phyloP scores from a whole-genome alignment of 2,113 vertebrate species.

The Indicator indicator region DNA sequence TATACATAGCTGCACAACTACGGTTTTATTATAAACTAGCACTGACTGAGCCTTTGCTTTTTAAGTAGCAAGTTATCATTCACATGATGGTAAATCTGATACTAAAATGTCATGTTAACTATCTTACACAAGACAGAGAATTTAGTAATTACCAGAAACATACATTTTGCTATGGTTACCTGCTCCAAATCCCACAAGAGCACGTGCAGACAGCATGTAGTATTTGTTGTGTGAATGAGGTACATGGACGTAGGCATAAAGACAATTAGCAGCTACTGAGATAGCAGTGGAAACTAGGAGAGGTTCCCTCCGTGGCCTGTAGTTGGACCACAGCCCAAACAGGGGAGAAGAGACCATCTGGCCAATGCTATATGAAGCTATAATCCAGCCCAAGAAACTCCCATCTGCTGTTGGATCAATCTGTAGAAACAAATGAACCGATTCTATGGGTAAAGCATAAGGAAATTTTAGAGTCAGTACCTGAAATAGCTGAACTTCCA shows the following conservation, averaged over 20 bases:
- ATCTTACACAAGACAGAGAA: neutral
- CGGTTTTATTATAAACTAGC: neutral
- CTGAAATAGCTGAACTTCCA: neutral
- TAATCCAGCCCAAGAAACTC: conserved; percentile 95
- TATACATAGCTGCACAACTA: neutral
- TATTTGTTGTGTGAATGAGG: conserved; percentile 87
- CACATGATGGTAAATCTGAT: neutral
- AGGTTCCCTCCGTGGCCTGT: conserved; percentile 88
- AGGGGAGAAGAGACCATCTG: conserved; percentile 95
- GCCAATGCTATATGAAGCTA: conserved; percentile 93
- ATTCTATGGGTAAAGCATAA: neutral
- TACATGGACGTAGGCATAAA: conserved; percentile 89
- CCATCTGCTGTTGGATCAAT: conserved; percentile 84
- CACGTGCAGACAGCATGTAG: conserved; percentile 90
- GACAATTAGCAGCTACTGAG: conserved; percentile 88
- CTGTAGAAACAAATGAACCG: conserved; percentile 73
- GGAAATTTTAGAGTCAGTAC: neutral
- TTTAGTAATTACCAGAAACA: neutral
- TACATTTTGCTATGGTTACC: conserved; percentile 76
- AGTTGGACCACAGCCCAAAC: conserved; percentile 94
- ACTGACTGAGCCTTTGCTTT: neutral
- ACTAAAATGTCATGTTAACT: neutral
- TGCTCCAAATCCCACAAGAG: conserved; percentile 94
- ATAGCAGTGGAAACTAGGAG: conserved; percentile 88
- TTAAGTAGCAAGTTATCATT: neutral